Percentiles rank a stretch among this genome's conserved stretches.
These are phyloP conservation scores for Scalopus aquaticus DNA, from an alignment of 2,113 vertebrate genomes.

Conservation along the genomic window DNA sequence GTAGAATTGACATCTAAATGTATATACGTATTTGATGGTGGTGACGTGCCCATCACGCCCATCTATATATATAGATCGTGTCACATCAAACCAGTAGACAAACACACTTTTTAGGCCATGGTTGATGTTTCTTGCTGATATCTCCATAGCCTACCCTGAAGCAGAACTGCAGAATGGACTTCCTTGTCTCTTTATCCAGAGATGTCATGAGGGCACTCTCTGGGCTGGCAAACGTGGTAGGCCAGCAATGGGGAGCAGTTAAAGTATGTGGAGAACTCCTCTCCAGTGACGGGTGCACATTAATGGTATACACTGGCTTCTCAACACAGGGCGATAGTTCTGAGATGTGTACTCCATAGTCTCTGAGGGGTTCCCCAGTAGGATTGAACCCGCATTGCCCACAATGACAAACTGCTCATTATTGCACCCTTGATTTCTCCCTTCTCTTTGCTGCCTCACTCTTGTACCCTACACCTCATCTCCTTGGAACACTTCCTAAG, in stretches of 20 bases:
- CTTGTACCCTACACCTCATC: fast-evolving
- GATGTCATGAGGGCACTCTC: neutral
- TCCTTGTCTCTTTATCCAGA: neutral
- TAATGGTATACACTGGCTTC: neutral
- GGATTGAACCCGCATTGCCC: neutral
- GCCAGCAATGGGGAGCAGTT: neutral
- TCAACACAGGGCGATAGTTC: neutral
- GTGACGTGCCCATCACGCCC: too few relatives aligned
- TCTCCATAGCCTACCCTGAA: fast-evolving
- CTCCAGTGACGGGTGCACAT: neutral
- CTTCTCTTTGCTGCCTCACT: neutral
- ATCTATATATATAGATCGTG: neutral
- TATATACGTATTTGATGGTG: neutral
- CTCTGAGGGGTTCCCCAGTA: neutral
- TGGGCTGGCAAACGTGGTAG: neutral
- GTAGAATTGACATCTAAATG: neutral
- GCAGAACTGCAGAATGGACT: neutral
- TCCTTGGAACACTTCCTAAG: neutral
- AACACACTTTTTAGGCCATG: neutral
- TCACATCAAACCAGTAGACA: neutral
- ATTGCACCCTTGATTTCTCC: neutral
- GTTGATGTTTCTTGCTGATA: too few relatives aligned
- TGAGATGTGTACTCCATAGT: neutral
- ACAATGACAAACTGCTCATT: neutral
- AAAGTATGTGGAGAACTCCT: neutral